Percentiles rank a stretch among this genome's conserved stretches.
Conservation (phyloP, 2,113 vertebrate genomes). For the Marmota flaviventris region DNA sequence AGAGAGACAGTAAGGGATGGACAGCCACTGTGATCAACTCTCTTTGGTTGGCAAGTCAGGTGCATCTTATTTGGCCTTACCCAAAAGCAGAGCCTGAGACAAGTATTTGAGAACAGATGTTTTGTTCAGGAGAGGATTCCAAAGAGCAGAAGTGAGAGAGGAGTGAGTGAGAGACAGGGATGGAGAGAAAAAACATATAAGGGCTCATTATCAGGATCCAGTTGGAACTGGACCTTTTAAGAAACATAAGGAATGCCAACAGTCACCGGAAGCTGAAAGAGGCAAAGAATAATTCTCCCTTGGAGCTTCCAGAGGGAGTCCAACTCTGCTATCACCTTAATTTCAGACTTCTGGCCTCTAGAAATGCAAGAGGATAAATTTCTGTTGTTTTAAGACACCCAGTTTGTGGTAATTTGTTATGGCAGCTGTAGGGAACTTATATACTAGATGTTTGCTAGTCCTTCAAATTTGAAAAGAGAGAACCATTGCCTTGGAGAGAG, state of each 20-base stretch:
- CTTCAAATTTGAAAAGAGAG: conserved; percentile 25
- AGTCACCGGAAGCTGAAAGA: neutral
- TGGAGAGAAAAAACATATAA: neutral
- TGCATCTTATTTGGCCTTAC: conserved; percentile 11
- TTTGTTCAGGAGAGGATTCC: neutral
- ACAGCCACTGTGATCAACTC: neutral
- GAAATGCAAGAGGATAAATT: neutral
- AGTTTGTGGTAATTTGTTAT: conserved; percentile 18
- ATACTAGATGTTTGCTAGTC: neutral
- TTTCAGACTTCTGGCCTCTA: neutral
- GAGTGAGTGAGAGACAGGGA: too few relatives aligned
- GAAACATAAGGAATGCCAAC: conserved; percentile 6
- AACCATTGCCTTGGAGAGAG: neutral
- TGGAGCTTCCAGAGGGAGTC: neutral
- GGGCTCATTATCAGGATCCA: neutral
- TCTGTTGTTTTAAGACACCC: conserved; percentile 45
- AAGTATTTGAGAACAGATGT: neutral
- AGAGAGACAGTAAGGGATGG: neutral
- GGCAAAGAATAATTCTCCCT: neutral
- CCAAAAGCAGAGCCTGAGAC: neutral
- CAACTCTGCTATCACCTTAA: neutral
- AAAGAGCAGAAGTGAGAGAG: neutral
- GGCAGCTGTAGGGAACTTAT: neutral
- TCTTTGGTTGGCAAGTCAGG: conserved; percentile 28
- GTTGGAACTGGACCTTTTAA: neutral